A percentile compares a stretch with the other conserved stretches of the same genome.
These are phyloP conservation scores for Trididemnum miniatum DNA, from an alignment of 23 tunicate genomes.

Conservation along the genomic window DNA sequence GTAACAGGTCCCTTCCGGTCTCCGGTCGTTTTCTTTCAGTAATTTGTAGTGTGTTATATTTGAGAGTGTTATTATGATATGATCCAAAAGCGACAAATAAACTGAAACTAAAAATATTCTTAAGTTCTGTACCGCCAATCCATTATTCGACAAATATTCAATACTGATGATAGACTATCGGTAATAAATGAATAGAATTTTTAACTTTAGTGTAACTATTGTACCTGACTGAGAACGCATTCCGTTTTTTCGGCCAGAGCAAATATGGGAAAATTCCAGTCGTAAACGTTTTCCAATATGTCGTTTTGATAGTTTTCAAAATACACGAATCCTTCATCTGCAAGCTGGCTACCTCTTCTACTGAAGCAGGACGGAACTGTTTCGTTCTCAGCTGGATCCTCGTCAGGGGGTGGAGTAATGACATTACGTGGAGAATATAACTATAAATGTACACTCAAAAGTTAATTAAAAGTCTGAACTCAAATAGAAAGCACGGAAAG, in stretches of 20 bases:
- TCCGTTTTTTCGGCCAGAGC: conserved; percentile 80
- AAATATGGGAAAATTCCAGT: conserved; percentile 99
- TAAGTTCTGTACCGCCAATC: too few relatives aligned
- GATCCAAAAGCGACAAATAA: too few relatives aligned
- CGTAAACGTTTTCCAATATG: conserved; percentile 55
- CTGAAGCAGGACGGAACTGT: background rate
- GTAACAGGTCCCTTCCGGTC: too few relatives aligned
- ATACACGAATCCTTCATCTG: conserved; percentile 24
- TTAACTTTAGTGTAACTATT: conserved; percentile 5
- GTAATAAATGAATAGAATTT: conserved; percentile 86
- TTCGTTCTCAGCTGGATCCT: background rate
- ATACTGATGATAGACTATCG: too few relatives aligned
- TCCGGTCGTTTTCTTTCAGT: too few relatives aligned
- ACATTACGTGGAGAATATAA: background rate
- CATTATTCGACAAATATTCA: too few relatives aligned
- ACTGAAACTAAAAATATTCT: too few relatives aligned
- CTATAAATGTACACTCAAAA: too few relatives aligned
- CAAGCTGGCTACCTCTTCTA: conserved; percentile 5
- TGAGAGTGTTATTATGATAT: too few relatives aligned
- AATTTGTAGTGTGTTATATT: too few relatives aligned
- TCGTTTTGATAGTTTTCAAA: conserved; percentile 55
- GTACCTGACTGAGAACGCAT: conserved; percentile 88
- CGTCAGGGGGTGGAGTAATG: conserved; percentile 14
- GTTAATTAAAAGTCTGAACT: too few relatives aligned
- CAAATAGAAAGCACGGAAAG: too few relatives aligned